Evolutionary conservation across 1,140 invertebrate genomes (phyloP).

Genomic region (Pteromalus puparum): DNA sequence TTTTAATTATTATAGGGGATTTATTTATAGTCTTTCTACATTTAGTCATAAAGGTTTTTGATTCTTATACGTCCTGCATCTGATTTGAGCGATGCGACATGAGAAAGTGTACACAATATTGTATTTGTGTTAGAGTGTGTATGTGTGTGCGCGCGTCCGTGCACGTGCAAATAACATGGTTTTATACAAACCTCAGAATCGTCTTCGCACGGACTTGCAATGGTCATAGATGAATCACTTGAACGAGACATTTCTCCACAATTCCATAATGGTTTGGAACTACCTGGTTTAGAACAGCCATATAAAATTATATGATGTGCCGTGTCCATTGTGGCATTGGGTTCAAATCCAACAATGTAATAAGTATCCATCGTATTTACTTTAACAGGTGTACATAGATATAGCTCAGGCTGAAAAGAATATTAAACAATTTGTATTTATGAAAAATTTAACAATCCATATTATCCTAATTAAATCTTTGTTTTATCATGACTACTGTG

Average conservation of each 20-base stretch:
- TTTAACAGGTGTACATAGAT: conserved; percentile 89
- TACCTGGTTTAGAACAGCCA: conserved; percentile 92
- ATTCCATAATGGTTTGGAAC: conserved; percentile 88
- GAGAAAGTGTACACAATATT: too few species aligned
- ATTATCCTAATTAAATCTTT: too few species aligned
- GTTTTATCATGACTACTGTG: too few species aligned
- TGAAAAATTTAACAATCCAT: too few species aligned
- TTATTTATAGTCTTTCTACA: too few species aligned
- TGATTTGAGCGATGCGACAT: too few species aligned
- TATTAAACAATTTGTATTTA: not conserved
- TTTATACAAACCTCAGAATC: conserved; percentile 80
- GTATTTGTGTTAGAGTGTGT: too few species aligned
- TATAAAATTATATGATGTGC: conserved; percentile 98
- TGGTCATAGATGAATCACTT: conserved; percentile 68
- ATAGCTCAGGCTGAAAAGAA: conserved; percentile 84
- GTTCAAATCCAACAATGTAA: conserved; percentile 93
- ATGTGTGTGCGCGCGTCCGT: too few species aligned
- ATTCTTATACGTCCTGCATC: too few species aligned
- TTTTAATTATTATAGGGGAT: too few species aligned
- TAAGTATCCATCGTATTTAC: conserved; percentile 82
- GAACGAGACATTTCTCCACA: conserved; percentile 92
- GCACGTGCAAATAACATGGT: not conserved
- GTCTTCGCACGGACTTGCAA: conserved; percentile 81
- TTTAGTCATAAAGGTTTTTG: too few species aligned
- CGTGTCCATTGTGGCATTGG: conserved; percentile 92